These are phyloP conservation scores for Laothoe populi DNA, from an alignment of 2,888 invertebrate species.

Conservation along the genomic window DNA sequence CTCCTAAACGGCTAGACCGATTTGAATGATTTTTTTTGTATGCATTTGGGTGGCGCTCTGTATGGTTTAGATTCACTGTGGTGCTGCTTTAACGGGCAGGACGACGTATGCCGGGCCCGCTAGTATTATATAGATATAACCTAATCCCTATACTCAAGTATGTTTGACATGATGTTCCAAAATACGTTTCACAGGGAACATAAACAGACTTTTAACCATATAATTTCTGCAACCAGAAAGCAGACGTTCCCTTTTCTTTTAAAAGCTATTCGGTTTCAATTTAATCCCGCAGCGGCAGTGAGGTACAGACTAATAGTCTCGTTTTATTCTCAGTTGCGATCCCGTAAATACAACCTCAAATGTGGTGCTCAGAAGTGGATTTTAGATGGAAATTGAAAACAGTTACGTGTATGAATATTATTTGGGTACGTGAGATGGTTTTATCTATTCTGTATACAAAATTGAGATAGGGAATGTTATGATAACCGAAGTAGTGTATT, in stretches of 20 bases:
- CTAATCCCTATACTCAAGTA: no score
- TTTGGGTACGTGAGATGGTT: conserved; percentile 14
- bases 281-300: conserved; percentile 59
- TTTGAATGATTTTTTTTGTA: no score
- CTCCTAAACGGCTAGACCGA: no score
- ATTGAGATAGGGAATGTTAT: background rate
- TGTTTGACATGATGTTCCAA: background rate
- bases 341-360: conserved; percentile 31
- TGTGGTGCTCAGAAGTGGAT: conserved; percentile 25
- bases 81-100: no score
- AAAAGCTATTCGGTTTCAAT: conserved; percentile 67
- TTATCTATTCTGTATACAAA: background rate
- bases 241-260: conserved; percentile 20
- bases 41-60: no score
- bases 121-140: no score
- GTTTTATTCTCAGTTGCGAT: conserved; percentile 41
- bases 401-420: conserved; percentile 19
- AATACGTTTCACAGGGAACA: background rate
- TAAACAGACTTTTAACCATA: background rate
- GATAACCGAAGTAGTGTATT: background rate
- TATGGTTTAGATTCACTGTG: no score
- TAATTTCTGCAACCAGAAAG: conserved; percentile 8
- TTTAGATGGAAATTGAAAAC: conserved; percentile 22
- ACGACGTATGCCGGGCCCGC: no score
- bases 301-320: conserved; percentile 62